phyloP scores from a whole-genome alignment of 2,888 invertebrate genomes.

The Chloroclysta siterata region DNA sequence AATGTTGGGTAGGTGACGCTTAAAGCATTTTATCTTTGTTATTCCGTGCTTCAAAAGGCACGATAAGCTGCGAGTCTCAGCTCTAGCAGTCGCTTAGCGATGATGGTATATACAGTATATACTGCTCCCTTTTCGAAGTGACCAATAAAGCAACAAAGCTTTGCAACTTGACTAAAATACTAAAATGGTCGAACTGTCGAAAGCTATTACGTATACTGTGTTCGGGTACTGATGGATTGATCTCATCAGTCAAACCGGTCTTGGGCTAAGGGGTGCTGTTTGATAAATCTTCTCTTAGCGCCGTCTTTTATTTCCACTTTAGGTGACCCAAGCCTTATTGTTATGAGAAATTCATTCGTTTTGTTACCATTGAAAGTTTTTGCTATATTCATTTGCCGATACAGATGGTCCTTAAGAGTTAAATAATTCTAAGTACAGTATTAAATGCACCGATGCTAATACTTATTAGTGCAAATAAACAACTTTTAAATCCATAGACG shows the following conservation, averaged over 20 bases:
- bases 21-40: too few relatives aligned
- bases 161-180: neutral
- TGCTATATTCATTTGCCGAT: neutral
- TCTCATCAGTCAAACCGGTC: constrained; percentile 36
- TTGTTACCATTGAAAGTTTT: neutral
- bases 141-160: neutral
- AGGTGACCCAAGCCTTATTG: constrained; percentile 2
- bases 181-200: neutral
- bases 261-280: constrained; percentile 24
- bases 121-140: too few relatives aligned
- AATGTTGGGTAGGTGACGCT: too few relatives aligned
- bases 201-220: constrained; percentile 17
- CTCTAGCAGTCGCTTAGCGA: too few relatives aligned
- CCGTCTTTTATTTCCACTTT: constrained; percentile 13
- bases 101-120: too few relatives aligned
- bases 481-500: neutral
- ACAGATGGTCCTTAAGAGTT: too few relatives aligned
- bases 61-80: too few relatives aligned
- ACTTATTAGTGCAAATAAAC: too few relatives aligned
- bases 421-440: neutral
- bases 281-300: constrained; percentile 18
- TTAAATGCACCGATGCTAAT: too few relatives aligned
- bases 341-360: neutral
- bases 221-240: constrained; percentile 36
- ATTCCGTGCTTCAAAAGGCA: too few relatives aligned